Percentiles rank a stretch among this genome's conserved stretches.
Conservation (phyloP, 2,113 vertebrate species). For the Oriolus oriolus region DNA sequence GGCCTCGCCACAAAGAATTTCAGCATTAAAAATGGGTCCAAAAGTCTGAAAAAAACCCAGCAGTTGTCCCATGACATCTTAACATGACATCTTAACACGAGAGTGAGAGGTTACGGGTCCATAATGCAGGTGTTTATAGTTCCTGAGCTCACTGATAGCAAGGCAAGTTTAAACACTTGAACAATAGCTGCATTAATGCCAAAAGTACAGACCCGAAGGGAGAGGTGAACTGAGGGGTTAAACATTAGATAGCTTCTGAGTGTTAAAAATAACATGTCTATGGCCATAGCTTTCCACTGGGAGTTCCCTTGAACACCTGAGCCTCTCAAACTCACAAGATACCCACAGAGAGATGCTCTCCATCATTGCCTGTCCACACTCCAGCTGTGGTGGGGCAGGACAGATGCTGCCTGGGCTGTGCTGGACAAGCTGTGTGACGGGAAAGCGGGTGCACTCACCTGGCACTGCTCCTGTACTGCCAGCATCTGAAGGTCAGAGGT, state of each 20-base stretch:
- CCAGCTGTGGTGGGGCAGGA: not conserved
- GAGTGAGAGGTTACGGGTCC: rapidly evolving
- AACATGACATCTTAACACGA: too few species aligned
- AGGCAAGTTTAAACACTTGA: not conserved
- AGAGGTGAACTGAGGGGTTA: not conserved
- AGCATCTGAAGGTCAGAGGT: not conserved
- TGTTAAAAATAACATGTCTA: not conserved
- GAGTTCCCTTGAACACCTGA: not conserved
- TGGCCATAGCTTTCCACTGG: not conserved
- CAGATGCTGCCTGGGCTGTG: not conserved
- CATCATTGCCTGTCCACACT: not conserved
- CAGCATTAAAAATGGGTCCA: not conserved
- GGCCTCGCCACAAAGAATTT: not conserved
- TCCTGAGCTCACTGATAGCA: not conserved
- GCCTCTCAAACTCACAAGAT: not conserved
- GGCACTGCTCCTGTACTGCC: not conserved
- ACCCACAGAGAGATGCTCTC: not conserved
- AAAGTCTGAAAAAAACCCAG: not conserved
- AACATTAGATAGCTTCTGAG: not conserved
- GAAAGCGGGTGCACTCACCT: rapidly evolving
- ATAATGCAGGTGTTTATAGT: not conserved
- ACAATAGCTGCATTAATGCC: not conserved
- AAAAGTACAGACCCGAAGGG: not conserved
- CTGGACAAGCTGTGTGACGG: rapidly evolving
- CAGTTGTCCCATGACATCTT: not conserved